Evolutionary conservation across 2,797 vertebrate species (phyloP), one percentile per base, ranked within the genome.

Genomic region (Ptychadena robeensis): DNA sequence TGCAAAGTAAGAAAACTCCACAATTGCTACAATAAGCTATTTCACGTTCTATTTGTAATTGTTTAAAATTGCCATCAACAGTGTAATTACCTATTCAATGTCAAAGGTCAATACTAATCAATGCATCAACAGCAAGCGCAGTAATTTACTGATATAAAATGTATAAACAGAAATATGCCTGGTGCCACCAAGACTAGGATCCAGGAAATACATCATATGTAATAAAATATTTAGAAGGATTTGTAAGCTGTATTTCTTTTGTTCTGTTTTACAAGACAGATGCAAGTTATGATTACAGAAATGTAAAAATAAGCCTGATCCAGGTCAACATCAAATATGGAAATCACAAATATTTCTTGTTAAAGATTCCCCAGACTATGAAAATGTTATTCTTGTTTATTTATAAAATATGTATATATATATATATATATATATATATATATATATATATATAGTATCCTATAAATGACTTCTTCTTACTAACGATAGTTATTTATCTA

Each of bases 171-270:
- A 34, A 79, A 70, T 79, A 70, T 18, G 61, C 34, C 18, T 79
- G 77, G 77, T 79, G 77, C 67, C 77, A 61, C 66, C n/a, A 27
- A 70, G 77, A 70, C 77, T 79, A 79, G 66, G 40, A 59, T 38
- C 59, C 44, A 59, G 7, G 18, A 61, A 59, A 78, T 66, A 69
- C 40, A 79, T 79, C 25, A 37, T 69, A 59, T 64, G 15, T 70
- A 57, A 79, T 79, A 57, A 79, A 79, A 79, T 79, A 69, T 79
- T 79, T 70, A 79, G 11, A 69, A n/a, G 44, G 32, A 22, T 61
- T 70, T 70, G 66, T 69, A 38, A 69, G 68, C 66, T 61, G 66
- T 70, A 61, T 70, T 70, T 37, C 34, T 59, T 70, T 37, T 77
- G 65, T 77, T 66, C 66, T 8, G 5, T 78, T 67, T 78, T 22